Base-by-base conservation (phyloP, 2,113 vertebrate genomes). In the Nymphicus hollandicus region DNA sequence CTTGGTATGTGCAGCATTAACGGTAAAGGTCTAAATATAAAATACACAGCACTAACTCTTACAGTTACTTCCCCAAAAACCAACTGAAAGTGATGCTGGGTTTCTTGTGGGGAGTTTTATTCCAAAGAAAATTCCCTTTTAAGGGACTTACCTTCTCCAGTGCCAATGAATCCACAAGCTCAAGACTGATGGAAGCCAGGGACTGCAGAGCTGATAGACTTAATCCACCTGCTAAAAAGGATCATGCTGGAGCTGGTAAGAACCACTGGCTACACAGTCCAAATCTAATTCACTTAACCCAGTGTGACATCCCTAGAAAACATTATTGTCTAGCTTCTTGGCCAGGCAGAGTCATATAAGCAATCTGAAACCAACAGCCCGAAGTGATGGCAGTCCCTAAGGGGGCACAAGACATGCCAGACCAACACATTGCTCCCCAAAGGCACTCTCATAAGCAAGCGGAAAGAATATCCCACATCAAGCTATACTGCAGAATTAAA, bases 171-270 rank as follows among this genome's bases (percentile, higher is more conserved):
- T 96, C 95, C 91, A 93, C 81, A 94, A 78, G 91, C 86, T 97
- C 93, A 95, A 95, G 70, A 81, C 44, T 93, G 93, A 92, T 69
- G 93, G 95, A 96, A 96, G 83, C 83, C 95, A 97, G 71, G 83
- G 92, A 94, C 88, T 93, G 96, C 81, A 95, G 96, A 93, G 77
- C 46, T 95, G 93, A 94, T 52, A 93, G 95, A 96, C 63, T 96
- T 96, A 96, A 96, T 97, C 95, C 96, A 97, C 96, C 96, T 97
- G 96, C 96, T 97, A 94, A 95, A 96, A 97, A 96, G 93, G 92
- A 94, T 96, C 96, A 94, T 87, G 95, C 96, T 97, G 96, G 96
- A 97, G 92, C 95, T 96, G 83, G 96, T 97, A 96, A 97, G 96
- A 95, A 77, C 81, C 70, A 89, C 83, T 92, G 89, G 49, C 92